Evolutionary conservation across 2,888 invertebrate genomes (phyloP), one percentile per base, ranked within the genome.

Genomic region (Nomada goodeniana): DNA sequence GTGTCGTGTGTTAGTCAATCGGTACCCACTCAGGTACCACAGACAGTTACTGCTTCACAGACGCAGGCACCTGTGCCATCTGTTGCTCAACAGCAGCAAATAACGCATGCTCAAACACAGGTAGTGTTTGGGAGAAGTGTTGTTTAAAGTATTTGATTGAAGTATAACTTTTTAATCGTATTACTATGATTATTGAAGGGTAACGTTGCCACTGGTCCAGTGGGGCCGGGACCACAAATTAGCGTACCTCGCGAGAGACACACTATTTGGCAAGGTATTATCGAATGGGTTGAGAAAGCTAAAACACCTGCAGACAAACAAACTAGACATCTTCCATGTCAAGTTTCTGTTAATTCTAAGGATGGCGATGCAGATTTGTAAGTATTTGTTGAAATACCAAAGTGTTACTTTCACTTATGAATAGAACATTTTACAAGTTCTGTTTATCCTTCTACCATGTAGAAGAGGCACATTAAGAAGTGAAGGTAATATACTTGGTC

Each of bases 241-340:
- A 91, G 91, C 60, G 91, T 92, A n/a, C 91, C 91, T 42, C 91
- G 95, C 50, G 96, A 96, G 83, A 94, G 96, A 44, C 95, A 95
- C 36, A 95, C 95, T 0, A 96, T 96, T 88, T 98, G 97, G 97
- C 96, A 96, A 76, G 98, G 98, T 0, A 95, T 97, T 26, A 94
- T 99, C 52, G 98, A 99, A 94, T 98, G 98, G 98, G 97, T 98
- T 92, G 98, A 98, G 93, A 98, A 98, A 93, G 96, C 96, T 4
- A 98, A 98, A 93, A 95, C 95, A 86, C 95, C 96, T 0, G 95
- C 96, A 0, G 97, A 98, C 91, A 98, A 98, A 94, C 95, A 96
- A 67, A 95, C 96, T 0, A 95, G 97, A 79, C 96, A 96, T 79
- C 96, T 97, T 20, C 96, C 96, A 2, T 97, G 98, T 94, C 96